Evolutionary conservation across 2,113 vertebrate genomes (phyloP).

Genomic region (Dasyprocta punctata): DNA sequence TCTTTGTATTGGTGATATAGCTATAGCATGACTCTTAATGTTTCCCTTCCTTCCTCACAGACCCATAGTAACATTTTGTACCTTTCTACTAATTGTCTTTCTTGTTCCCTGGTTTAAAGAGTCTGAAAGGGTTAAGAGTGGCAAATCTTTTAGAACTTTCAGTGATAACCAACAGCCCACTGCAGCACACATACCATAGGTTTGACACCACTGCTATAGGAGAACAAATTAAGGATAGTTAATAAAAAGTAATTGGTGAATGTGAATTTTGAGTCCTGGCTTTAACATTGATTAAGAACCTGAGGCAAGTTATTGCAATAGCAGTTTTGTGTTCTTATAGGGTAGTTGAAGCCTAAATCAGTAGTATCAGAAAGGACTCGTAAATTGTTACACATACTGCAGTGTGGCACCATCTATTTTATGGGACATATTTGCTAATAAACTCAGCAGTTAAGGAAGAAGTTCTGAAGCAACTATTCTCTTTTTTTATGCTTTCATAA

Average conservation of each 20-base stretch:
- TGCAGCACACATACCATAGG: not conserved
- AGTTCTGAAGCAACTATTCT: not conserved
- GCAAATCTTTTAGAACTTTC: not conserved
- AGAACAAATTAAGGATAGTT: not conserved
- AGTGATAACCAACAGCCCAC: not conserved
- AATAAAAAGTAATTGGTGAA: not conserved
- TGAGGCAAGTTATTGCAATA: not conserved
- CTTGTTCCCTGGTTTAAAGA: not conserved
- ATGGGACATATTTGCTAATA: not conserved
- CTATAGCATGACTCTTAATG: not conserved
- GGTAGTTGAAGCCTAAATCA: not conserved
- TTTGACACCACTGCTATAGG: not conserved
- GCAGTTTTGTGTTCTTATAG: not conserved
- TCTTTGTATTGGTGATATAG: not conserved
- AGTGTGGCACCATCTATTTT: not conserved
- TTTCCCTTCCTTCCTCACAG: not conserved
- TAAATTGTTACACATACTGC: not conserved
- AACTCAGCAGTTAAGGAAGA: not conserved
- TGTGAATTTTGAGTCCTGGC: not conserved
- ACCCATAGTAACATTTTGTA: not conserved
- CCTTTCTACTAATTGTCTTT: not conserved
- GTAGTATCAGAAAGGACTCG: not conserved
- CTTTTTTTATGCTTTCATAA: conserved; percentile 7
- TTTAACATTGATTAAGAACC: not conserved
- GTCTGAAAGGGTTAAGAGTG: not conserved